Percentiles rank a stretch among this genome's conserved stretches.
Conservation (phyloP, 2,888 invertebrate species). For the Leptopterna dolabrata region DNA sequence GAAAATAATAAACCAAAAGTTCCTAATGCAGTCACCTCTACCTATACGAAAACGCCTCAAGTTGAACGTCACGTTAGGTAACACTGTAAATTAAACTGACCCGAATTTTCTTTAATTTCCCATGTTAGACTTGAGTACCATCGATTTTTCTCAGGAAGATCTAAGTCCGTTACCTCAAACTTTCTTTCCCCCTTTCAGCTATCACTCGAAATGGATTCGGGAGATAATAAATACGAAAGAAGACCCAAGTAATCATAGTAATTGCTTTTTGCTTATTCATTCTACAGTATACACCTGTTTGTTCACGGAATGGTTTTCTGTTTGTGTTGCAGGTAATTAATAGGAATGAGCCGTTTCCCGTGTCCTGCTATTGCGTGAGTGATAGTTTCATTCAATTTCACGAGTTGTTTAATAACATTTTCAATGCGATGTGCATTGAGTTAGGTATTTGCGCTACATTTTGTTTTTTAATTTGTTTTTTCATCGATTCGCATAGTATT, state of each 20-base stretch:
- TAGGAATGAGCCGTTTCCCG: neutral
- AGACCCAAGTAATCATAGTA: neutral
- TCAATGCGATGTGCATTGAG: neutral
- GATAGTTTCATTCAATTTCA: neutral
- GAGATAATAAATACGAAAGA: neutral
- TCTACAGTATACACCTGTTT: neutral
- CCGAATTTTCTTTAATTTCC: neutral
- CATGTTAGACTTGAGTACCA: neutral
- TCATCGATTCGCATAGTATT: too few species aligned
- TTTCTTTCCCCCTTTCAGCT: neutral
- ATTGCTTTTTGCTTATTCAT: constrained; percentile 7
- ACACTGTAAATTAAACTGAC: too few species aligned
- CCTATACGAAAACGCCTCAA: too few species aligned
- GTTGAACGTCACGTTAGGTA: too few species aligned
- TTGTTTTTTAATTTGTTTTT: too few species aligned
- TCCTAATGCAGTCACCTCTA: too few species aligned
- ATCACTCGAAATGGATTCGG: neutral
- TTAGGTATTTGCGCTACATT: too few species aligned
- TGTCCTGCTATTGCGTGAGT: neutral
- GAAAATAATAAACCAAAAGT: too few species aligned
- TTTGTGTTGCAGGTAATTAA: neutral
- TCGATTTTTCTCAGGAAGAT: neutral
- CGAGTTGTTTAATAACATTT: neutral
- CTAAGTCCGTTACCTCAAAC: neutral
- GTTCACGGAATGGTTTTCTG: neutral